Evolutionary conservation across 2,888 invertebrate genomes (phyloP), one percentile per base, ranked within the genome.

Genomic region (Polyommatus icarus): DNA sequence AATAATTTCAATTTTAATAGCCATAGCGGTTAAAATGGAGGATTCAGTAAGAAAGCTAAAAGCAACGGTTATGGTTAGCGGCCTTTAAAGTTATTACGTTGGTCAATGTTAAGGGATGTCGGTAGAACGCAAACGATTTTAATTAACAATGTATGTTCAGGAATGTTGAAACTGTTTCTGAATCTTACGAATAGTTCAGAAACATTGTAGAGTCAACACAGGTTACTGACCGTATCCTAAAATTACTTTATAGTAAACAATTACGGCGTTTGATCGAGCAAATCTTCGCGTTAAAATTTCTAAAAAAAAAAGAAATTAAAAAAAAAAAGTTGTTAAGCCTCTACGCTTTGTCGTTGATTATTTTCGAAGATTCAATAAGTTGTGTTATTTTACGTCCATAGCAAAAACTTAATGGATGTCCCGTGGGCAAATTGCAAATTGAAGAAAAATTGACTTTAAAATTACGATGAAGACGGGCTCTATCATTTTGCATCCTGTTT

Each of bases 41-140:
- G 29, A 67, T 67, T 15, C 67, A 50, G 50, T 50, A 75, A 10
- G 75, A 75, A 50, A 75, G 75, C 54, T 50, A 54, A 72, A 72
- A 72, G 50, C 50, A 54, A 75, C 54, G 54, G 54, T 75, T 50
- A 29, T 75, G 75, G 75, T 50, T 67, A 77, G 75, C 75, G 77
- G 61, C 61, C 75, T 77, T 50, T 77, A 57, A 50, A 77, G 54
- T 59, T 61, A 71, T 72, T 77, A 54, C 86, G 84, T 85, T 87
- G 90, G 91, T 90, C 91, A 91, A 88, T 91, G 90, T 88, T 89
- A 89, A 89, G 89, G 88, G 89, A 90, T 87, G 89, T 50, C 54
- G 54, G 75, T 75, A 54, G 7, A 75, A 54, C 75, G 50, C 50
- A 75, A 75, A 75, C 54, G 29, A 54, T 75, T 75, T 75, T 54